Evolutionary conservation across 1,140 invertebrate genomes (phyloP), one percentile per base, ranked within the genome.

Genomic region (Popillia japonica): DNA sequence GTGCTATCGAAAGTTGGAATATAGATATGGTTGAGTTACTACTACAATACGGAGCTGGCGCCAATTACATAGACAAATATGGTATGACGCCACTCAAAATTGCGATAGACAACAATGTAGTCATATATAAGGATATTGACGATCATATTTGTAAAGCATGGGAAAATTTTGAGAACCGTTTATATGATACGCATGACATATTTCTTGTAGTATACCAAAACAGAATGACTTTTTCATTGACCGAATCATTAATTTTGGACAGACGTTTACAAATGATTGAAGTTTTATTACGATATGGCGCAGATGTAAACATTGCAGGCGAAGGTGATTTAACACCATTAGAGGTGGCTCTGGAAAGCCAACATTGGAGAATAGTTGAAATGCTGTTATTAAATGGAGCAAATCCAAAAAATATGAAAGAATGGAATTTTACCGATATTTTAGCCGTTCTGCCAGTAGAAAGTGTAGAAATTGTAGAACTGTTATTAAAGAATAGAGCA

Each of bases 401-500:
- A n/a, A n/a, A n/a, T n/a, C n/a, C n/a, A n/a, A n/a, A n/a, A n/a
- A n/a, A n/a, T n/a, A n/a, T n/a, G n/a, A n/a, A n/a, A n/a, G n/a
- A n/a, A n/a, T n/a, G n/a, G n/a, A n/a, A n/a, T n/a, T n/a, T n/a
- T n/a, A n/a, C n/a, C n/a, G n/a, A n/a, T n/a, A n/a, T n/a, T n/a
- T 77, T 68, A 17, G 14, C 44, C 2, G 76, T 61, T 6, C 9
- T 41, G 4, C 14, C 14, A 11, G 72, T 42, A 59, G 44, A 59
- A 14, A 22, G 23, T 14, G 20, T 59, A 1, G 41, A 72, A 68
- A 8, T 41, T 17, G 61, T 68, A 0, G 10, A 68, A 72, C 8
- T 64, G 17, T 72, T 77, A 27, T 11, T 77, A 72, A 20, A 40
- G 7, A 34, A 72, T 11, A 61, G 61, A 8, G 44, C 40, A 4